These are phyloP conservation scores for Oxyscelio sp. DNA, from an alignment of 2,888 invertebrate genomes.

Conservation along the genomic window DNA sequence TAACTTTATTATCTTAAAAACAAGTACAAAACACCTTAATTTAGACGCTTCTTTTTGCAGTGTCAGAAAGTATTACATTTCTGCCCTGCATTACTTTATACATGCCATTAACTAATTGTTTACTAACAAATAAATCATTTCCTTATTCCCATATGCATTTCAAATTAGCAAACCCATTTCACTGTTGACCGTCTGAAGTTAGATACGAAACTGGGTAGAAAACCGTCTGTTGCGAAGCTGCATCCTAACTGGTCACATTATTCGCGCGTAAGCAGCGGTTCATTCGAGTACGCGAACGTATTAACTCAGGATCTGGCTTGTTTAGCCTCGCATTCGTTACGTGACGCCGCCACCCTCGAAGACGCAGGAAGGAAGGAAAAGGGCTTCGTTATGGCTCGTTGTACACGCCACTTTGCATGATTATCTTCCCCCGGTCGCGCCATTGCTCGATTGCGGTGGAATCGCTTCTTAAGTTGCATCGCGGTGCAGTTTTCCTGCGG, in stretches of 20 bases:
- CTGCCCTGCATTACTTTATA: too few species aligned
- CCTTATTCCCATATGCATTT: too few species aligned
- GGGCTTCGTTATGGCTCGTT: slow-evolving; percentile 45
- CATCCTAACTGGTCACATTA: slow-evolving; percentile 40
- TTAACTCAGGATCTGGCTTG: slow-evolving; percentile 30
- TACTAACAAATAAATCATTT: too few species aligned
- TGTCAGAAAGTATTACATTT: too few species aligned
- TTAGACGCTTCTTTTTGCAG: too few species aligned
- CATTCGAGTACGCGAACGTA: slow-evolving; percentile 9
- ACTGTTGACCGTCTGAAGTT: too few species aligned
- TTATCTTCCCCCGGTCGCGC: slow-evolving; percentile 23
- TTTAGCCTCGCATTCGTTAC: slow-evolving; percentile 45
- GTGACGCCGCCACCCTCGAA: slow-evolving; percentile 26
- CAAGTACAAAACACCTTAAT: too few species aligned
- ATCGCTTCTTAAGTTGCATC: slow-evolving; percentile 12
- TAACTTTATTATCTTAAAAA: too few species aligned
- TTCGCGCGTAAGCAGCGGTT: slow-evolving; percentile 23
- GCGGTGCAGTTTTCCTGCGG: slow-evolving; percentile 1
- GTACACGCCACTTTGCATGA: slow-evolving; percentile 55
- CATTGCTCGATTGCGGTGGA: slow-evolving; percentile 16
- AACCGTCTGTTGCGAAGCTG: slow-evolving; percentile 1
- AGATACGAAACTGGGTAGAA: too few species aligned
- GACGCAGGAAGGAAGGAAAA: slow-evolving; percentile 32
- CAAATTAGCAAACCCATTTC: too few species aligned
- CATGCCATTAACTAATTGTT: too few species aligned